phyloP scores from a whole-genome alignment of 1,140 invertebrate genomes.

The Drosophila triauraria region DNA sequence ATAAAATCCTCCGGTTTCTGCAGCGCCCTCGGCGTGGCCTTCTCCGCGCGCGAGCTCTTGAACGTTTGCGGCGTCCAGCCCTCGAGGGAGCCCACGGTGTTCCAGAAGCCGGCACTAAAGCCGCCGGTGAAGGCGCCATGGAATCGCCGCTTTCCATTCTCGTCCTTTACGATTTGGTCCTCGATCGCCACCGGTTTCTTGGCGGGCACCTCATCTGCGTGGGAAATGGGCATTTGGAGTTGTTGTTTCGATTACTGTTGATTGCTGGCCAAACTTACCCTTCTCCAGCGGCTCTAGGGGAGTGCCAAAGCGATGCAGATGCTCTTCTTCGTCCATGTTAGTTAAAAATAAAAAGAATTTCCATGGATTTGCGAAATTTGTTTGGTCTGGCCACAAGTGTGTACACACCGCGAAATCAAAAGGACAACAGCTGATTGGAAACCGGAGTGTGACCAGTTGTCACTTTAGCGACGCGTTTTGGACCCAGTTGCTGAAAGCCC shows the following conservation, averaged over 20 bases:
- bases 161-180: constrained; percentile 96
- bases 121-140: constrained; percentile 99
- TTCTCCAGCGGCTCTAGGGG: constrained; percentile 91
- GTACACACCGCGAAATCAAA: background rate
- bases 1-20: constrained; percentile 97
- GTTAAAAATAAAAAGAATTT: background rate
- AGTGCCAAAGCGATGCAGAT: constrained; percentile 90
- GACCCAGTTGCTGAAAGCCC: background rate
- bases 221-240: background rate
- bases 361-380: constrained; percentile 12
- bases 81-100: constrained; percentile 97
- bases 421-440: constrained; percentile 10
- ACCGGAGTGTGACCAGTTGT: background rate
- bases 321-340: constrained; percentile 87
- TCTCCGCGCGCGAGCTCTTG: constrained; percentile 93
- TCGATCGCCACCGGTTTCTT: constrained; percentile 94
- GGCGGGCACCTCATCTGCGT: constrained; percentile 90
- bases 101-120: constrained; percentile 99
- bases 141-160: constrained; percentile 95
- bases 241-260: constrained; percentile 3
- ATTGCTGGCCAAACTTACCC: constrained; percentile 86
- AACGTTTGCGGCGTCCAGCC: constrained; percentile 97
- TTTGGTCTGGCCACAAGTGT: constrained; percentile 18
- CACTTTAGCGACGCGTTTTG: background rate
- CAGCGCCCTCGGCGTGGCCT: constrained; percentile 85